phyloP scores from a whole-genome alignment of 2,888 invertebrate genomes.

The Pocota personata region DNA sequence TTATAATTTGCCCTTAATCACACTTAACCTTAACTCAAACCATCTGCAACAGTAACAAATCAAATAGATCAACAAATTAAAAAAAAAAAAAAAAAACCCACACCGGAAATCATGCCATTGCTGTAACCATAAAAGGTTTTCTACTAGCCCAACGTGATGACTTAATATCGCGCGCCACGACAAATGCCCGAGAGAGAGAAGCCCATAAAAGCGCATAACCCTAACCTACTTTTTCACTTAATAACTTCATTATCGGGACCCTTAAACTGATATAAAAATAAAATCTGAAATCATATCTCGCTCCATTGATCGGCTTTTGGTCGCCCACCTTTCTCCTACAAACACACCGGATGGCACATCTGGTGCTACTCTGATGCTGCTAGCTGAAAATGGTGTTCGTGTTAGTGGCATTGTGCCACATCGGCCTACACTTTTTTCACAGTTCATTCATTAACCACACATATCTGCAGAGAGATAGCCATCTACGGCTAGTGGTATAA shows the following conservation, averaged over 20 bases:
- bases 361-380: constrained; percentile 38
- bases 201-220: constrained; percentile 36
- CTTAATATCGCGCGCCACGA: constrained; percentile 40
- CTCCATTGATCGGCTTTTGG: constrained; percentile 53
- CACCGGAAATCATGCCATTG: constrained; percentile 39
- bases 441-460: constrained; percentile 48
- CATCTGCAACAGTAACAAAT: constrained; percentile 4
- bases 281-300: constrained; percentile 49
- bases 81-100: not conserved
- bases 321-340: constrained; percentile 57
- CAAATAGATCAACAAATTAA: constrained; percentile 33
- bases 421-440: constrained; percentile 70
- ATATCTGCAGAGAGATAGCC: constrained; percentile 5
- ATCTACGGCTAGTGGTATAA: constrained; percentile 16
- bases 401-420: constrained; percentile 43
- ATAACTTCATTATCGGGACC: constrained; percentile 67
- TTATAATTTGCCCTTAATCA: not conserved
- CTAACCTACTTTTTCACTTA: constrained; percentile 58
- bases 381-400: not conserved
- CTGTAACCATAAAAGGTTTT: constrained; percentile 25
- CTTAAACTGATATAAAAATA: constrained; percentile 58
- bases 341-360: constrained; percentile 33
- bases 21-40: not conserved
- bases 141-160: constrained; percentile 10
- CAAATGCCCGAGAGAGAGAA: constrained; percentile 8